Evolutionary conservation across 2,113 vertebrate genomes (phyloP).

Genomic region (Tachycineta bicolor): DNA sequence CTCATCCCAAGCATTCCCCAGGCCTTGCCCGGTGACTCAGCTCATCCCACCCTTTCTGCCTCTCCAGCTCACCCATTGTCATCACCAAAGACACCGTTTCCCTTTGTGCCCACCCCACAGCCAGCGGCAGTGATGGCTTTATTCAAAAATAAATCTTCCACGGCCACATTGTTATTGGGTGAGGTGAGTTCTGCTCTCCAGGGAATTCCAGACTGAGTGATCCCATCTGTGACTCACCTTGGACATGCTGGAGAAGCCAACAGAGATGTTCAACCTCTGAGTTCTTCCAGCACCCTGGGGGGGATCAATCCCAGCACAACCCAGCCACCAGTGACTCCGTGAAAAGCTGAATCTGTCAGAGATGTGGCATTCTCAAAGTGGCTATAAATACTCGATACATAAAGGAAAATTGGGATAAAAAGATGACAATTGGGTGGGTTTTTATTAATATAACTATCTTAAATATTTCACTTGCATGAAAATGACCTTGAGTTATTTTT

Average conservation of each 20-base stretch:
- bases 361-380: not conserved
- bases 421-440: not conserved
- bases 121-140: rapidly evolving
- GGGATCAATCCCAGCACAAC: not conserved
- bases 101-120: not conserved
- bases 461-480: not conserved
- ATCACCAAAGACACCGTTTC: rapidly evolving
- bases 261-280: not conserved
- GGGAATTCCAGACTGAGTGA: not conserved
- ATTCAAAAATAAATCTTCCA: not conserved
- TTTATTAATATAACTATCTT: not conserved
- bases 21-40: not conserved
- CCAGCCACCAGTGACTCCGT: not conserved
- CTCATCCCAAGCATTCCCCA: not conserved
- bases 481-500: not conserved
- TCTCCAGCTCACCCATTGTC: not conserved
- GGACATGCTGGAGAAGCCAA: not conserved
- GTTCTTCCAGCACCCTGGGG: not conserved
- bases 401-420: not conserved
- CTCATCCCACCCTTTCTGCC: not conserved
- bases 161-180: not conserved
- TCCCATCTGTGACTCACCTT: not conserved
- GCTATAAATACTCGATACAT: not conserved
- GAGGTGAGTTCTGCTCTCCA: not conserved
- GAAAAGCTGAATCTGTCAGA: not conserved